Evolutionary conservation across 2,113 vertebrate genomes (phyloP).

Genomic region (Chaenogobius annularis): DNA sequence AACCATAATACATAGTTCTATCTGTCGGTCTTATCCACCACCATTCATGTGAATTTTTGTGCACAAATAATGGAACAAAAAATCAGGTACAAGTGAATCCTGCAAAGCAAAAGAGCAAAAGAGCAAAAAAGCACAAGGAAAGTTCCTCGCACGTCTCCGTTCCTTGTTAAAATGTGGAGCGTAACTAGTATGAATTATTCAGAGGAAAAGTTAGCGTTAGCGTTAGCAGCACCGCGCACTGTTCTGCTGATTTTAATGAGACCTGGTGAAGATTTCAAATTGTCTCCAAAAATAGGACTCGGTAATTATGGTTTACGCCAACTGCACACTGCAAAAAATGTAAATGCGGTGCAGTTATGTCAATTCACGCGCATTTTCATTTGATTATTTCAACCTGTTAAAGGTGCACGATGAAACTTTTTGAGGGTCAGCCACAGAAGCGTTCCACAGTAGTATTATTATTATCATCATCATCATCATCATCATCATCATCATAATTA

Average conservation of each 20-base stretch:
- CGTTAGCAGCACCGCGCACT: neutral
- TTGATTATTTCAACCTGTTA: too few relatives aligned
- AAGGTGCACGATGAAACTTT: too few relatives aligned
- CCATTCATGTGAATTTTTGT: too few relatives aligned
- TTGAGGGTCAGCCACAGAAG: too few relatives aligned
- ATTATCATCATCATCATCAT: too few relatives aligned
- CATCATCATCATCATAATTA: too few relatives aligned
- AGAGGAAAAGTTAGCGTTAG: neutral
- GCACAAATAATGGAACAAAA: neutral
- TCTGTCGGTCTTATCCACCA: too few relatives aligned
- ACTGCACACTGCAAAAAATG: neutral
- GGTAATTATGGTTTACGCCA: neutral
- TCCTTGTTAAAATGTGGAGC: constrained; percentile 2
- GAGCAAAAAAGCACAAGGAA: neutral
- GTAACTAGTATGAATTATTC: constrained; percentile 4
- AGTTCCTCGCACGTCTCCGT: neutral
- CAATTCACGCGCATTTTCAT: neutral
- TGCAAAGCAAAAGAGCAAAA: neutral
- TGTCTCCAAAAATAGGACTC: neutral
- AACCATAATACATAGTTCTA: neutral
- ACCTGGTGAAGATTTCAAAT: neutral
- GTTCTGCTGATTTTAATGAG: neutral
- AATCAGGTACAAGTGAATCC: neutral
- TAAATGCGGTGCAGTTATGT: neutral
- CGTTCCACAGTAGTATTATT: too few relatives aligned